These are phyloP conservation scores for Leucoptera coffeella DNA, from an alignment of 2,888 invertebrate species.

Conservation along the genomic window DNA sequence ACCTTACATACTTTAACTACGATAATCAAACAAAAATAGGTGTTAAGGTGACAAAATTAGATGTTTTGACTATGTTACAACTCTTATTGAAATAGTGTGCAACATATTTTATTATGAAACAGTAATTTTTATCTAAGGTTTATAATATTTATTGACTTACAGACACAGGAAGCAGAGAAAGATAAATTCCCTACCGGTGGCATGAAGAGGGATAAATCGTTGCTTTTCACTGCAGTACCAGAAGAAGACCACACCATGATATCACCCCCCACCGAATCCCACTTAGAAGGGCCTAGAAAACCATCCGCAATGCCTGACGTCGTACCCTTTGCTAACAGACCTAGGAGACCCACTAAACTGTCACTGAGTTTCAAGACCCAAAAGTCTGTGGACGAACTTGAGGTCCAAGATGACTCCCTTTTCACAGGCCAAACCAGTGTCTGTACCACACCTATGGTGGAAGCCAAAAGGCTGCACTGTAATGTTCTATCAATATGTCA, in stretches of 20 bases:
- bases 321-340: slow-evolving; percentile 44
- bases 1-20: no score
- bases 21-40: no score
- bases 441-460: slow-evolving; percentile 73
- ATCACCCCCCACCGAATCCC: slow-evolving; percentile 24
- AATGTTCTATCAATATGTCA: slow-evolving; percentile 70
- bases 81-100: no score
- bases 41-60: no score
- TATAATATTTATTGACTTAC: no score
- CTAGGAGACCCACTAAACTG: slow-evolving; percentile 49
- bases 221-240: slow-evolving; percentile 77
- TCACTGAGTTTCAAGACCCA: slow-evolving; percentile 54
- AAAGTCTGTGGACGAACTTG: slow-evolving; percentile 50
- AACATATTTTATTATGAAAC: no score
- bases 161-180: slow-evolving; percentile 39
- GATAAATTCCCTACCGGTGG: slow-evolving; percentile 43
- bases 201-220: slow-evolving; percentile 73
- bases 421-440: slow-evolving; percentile 68
- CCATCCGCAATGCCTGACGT: slow-evolving; percentile 38
- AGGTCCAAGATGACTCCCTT: slow-evolving; percentile 43
- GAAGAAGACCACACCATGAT: slow-evolving; percentile 62
- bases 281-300: slow-evolving; percentile 14
- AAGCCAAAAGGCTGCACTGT: slow-evolving; percentile 67
- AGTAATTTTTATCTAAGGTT: no score
- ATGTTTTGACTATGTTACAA: no score